Conservation (phyloP, 2,113 vertebrate species). For the Corythornis vintsioides region DNA sequence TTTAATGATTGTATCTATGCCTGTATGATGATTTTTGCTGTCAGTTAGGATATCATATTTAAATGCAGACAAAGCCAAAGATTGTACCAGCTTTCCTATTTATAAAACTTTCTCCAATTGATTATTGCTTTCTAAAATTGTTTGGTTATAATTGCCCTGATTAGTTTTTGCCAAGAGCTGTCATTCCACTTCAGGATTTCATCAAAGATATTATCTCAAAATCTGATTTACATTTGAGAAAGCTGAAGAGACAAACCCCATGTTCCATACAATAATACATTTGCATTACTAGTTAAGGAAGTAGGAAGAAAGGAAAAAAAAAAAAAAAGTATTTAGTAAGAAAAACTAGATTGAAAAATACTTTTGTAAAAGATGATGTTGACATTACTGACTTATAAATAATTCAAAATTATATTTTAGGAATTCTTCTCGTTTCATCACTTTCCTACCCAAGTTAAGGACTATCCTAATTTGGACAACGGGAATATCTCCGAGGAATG, state of each 20-base stretch:
- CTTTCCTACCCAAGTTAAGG: neutral
- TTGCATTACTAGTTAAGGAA: neutral
- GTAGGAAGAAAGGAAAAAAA: neutral
- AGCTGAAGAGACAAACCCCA: neutral
- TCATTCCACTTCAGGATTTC: neutral
- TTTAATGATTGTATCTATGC: neutral
- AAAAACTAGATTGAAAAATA: neutral
- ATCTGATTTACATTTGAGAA: neutral
- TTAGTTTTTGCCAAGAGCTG: neutral
- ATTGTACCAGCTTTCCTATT: constrained; percentile 10
- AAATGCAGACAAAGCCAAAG: neutral
- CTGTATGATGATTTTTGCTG: neutral
- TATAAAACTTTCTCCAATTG: neutral
- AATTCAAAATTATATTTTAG: neutral
- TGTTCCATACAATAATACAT: neutral
- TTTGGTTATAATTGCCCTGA: neutral
- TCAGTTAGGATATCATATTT: constrained; percentile 2
- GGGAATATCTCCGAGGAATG: neutral
- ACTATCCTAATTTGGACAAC: too few species aligned
- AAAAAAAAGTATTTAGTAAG: neutral
- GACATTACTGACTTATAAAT: neutral
- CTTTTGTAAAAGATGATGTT: neutral
- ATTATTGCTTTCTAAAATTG: constrained; percentile 2
- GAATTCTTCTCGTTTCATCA: neutral
- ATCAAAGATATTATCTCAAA: neutral